Conservation (phyloP, 2,113 vertebrate species). For the Podocnemis expansa region DNA sequence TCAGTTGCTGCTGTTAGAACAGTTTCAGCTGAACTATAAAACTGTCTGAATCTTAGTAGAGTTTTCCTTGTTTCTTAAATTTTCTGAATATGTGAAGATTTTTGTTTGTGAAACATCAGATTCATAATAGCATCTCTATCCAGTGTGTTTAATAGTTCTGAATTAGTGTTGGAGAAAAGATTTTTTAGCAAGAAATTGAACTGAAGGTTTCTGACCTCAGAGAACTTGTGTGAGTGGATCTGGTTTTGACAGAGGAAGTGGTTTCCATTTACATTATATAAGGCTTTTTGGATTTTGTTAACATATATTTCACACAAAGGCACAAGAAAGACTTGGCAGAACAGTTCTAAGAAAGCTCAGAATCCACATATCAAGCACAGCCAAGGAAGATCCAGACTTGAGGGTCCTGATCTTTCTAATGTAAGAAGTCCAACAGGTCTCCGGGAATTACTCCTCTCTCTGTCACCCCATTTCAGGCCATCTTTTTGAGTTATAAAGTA, state of each 20-base stretch:
- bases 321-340: not conserved
- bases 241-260: not conserved
- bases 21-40: slow-evolving; percentile 43
- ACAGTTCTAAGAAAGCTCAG: not conserved
- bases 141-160: not conserved
- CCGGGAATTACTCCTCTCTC: not conserved
- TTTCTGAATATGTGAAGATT: not conserved
- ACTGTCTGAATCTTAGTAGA: not conserved
- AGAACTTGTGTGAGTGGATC: slow-evolving; percentile 25
- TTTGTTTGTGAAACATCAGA: slow-evolving; percentile 22
- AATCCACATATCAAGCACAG: slow-evolving; percentile 34
- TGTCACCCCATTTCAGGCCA: not conserved
- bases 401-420: not conserved
- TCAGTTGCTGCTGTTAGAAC: slow-evolving; percentile 37
- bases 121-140: not conserved
- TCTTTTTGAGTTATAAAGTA: not conserved
- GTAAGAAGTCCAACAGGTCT: not conserved
- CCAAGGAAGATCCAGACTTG: not conserved
- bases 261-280: slow-evolving; percentile 21
- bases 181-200: not conserved
- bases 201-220: not conserved
- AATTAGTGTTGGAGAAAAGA: not conserved
- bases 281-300: slow-evolving; percentile 1
- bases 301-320: not conserved
- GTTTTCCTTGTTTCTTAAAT: slow-evolving; percentile 19